phyloP scores from a whole-genome alignment of 2,888 invertebrate genomes.

The Leptogaster cylindrica region DNA sequence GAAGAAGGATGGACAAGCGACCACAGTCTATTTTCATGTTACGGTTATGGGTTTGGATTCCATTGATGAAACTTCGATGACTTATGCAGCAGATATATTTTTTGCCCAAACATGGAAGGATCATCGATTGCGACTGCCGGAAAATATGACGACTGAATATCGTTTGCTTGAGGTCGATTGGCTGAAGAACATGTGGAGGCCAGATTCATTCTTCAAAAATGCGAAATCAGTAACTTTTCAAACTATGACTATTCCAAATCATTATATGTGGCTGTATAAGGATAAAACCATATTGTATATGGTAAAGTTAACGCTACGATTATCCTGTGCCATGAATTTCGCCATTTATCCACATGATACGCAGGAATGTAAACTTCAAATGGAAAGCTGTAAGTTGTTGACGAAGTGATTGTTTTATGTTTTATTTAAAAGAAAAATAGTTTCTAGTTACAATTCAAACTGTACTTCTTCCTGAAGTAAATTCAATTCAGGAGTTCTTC shows the following conservation, averaged over 20 bases:
- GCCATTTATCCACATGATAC: slow-evolving; percentile 93
- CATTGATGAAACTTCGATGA: slow-evolving; percentile 96
- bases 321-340: slow-evolving; percentile 95
- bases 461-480: not conserved
- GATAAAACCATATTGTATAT: slow-evolving; percentile 85
- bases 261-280: slow-evolving; percentile 89
- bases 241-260: slow-evolving; percentile 94
- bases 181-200: slow-evolving; percentile 92
- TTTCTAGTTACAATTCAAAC: not conserved
- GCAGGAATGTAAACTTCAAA: slow-evolving; percentile 91
- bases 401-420: not conserved
- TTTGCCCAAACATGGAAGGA: slow-evolving; percentile 95
- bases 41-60: slow-evolving; percentile 95
- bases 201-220: slow-evolving; percentile 93
- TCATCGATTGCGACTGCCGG: slow-evolving; percentile 81
- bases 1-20: slow-evolving; percentile 86
- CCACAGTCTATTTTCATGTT: slow-evolving; percentile 88
- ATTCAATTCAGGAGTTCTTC: not conserved
- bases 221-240: slow-evolving; percentile 93
- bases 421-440: not conserved
- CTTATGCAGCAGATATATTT: slow-evolving; percentile 90
- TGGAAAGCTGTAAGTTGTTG: slow-evolving; percentile 84
- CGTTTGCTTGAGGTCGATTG: slow-evolving; percentile 86
- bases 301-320: slow-evolving; percentile 82
- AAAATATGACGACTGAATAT: slow-evolving; percentile 93